Evolutionary conservation across 2,797 vertebrate genomes (phyloP).

Genomic region (Malurus splendens): DNA sequence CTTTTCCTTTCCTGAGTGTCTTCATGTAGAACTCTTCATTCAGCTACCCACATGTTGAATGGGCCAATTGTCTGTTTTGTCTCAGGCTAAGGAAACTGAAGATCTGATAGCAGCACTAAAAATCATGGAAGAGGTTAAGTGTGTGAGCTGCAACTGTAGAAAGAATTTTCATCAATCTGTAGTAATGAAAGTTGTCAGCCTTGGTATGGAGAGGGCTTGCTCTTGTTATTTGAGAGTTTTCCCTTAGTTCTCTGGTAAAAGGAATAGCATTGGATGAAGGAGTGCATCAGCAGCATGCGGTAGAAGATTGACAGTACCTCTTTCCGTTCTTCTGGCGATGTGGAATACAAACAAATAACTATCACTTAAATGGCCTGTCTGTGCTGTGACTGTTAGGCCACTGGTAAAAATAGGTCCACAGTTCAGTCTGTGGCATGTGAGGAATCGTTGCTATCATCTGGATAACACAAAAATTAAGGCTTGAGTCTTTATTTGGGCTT

Average conservation of each 20-base stretch:
- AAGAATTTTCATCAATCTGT: not conserved
- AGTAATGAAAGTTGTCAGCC: not conserved
- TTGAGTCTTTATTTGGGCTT: slow-evolving; percentile 20
- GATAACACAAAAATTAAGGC: not conserved
- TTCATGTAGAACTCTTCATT: not conserved
- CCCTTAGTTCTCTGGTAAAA: not conserved
- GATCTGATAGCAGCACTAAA: not conserved
- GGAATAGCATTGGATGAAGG: not conserved
- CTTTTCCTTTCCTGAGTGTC: not conserved
- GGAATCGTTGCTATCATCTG: not conserved
- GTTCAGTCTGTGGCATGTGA: slow-evolving; percentile 4
- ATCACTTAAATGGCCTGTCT: not conserved
- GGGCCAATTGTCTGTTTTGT: not conserved
- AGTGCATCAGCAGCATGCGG: not conserved
- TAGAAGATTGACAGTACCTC: not conserved
- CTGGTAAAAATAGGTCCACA: slow-evolving; percentile 19
- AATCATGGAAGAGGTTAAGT: not conserved
- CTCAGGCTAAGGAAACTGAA: not conserved
- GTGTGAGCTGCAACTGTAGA: not conserved
- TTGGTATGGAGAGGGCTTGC: not conserved
- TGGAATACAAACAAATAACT: not conserved
- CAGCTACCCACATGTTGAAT: not conserved
- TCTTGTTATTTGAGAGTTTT: not conserved
- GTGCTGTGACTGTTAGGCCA: not conserved
- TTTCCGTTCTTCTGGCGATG: not conserved